Conservation (phyloP, 2,797 vertebrate genomes). For the Vespertilio murinus region DNA sequence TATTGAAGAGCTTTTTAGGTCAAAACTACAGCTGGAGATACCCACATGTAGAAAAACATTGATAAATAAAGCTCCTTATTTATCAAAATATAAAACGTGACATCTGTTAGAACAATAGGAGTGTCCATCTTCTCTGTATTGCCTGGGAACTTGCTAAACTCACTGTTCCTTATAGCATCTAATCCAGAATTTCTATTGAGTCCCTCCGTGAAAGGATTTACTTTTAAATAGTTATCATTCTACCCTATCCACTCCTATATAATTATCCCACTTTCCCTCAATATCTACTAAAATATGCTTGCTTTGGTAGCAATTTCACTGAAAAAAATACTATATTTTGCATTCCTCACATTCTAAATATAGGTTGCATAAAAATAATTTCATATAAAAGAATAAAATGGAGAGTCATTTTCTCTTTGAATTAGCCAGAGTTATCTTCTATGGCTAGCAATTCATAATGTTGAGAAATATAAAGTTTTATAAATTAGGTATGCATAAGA, state of each 20-base stretch:
- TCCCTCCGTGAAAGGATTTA: not conserved
- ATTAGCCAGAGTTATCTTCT: not conserved
- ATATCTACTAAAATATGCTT: not conserved
- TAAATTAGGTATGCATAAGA: not conserved
- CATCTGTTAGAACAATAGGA: not conserved
- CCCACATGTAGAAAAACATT: not conserved
- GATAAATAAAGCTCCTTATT: not conserved
- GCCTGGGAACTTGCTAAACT: not conserved
- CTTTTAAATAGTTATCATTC: not conserved
- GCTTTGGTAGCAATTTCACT: not conserved
- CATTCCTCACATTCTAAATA: constrained; percentile 27
- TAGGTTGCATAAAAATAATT: not conserved
- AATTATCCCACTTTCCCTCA: not conserved
- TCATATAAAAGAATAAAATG: not conserved
- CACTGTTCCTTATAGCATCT: not conserved
- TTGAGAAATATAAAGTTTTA: not conserved
- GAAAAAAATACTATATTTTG: not conserved
- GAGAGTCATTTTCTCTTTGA: not conserved
- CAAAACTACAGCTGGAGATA: not conserved
- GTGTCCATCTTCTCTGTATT: not conserved
- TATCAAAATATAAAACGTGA: not conserved
- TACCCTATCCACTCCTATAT: not conserved
- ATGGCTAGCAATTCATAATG: not conserved
- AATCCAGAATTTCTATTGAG: not conserved
- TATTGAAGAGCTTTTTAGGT: not conserved